Percentiles rank a stretch among this genome's conserved stretches.
phyloP scores from a whole-genome alignment of 2,797 vertebrate genomes.

The Emydoidea blandingii region DNA sequence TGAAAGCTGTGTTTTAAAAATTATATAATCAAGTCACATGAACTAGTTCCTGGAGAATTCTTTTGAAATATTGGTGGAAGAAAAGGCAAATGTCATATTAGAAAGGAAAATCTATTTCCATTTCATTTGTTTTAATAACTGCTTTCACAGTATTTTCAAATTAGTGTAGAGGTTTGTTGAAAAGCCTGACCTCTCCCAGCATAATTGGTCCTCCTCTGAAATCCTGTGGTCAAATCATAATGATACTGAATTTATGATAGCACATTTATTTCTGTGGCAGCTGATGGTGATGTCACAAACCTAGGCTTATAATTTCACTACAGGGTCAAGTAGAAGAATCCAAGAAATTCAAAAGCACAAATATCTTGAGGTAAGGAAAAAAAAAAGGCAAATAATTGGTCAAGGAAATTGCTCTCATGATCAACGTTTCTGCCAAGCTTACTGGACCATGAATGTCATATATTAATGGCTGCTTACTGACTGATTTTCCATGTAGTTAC shows the following conservation, averaged over 20 bases:
- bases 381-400: background rate
- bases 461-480: background rate
- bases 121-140: background rate
- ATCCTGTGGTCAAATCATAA: background rate
- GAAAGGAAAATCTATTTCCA: slow-evolving; percentile 5
- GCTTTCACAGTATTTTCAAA: background rate
- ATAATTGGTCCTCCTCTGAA: background rate
- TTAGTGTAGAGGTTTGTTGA: background rate
- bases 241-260: background rate
- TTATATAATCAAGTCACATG: background rate
- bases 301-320: background rate
- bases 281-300: background rate
- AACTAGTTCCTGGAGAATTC: background rate
- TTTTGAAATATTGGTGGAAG: background rate
- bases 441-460: background rate
- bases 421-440: background rate
- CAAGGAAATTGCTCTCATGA: background rate
- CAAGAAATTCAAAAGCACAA: background rate
- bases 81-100: background rate
- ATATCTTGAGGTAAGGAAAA: background rate
- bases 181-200: background rate
- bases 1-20: background rate
- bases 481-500: no score
- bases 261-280: background rate
- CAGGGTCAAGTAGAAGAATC: background rate